Evolutionary conservation across 2,797 vertebrate species (phyloP).

Genomic region (Cheirogaleus major): DNA sequence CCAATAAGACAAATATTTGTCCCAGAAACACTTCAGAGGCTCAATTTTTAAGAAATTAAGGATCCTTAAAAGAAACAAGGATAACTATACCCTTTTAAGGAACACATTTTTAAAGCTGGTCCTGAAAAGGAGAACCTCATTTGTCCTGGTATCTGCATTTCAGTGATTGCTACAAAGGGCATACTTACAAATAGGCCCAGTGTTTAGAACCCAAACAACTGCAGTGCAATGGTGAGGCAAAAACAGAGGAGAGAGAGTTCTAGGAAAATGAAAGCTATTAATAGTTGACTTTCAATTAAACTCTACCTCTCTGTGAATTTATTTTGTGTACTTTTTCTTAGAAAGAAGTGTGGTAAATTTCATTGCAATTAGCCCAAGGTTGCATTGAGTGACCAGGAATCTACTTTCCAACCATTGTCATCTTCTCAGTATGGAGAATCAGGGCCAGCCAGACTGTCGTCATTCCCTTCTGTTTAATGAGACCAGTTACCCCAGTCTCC

Average conservation of each 20-base stretch:
- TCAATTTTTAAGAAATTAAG: neutral
- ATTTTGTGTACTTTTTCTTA: constrained; percentile 27
- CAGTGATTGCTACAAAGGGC: neutral
- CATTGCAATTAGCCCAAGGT: neutral
- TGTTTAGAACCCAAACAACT: neutral
- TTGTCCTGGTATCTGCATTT: neutral
- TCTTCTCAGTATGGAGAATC: neutral
- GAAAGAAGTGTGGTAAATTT: neutral
- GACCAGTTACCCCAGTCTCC: neutral
- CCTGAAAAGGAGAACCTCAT: neutral
- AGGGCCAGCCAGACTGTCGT: neutral
- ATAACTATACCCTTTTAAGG: neutral
- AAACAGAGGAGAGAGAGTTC: neutral
- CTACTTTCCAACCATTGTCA: neutral
- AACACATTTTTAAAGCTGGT: neutral
- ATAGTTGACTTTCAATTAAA: neutral
- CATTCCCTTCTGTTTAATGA: neutral
- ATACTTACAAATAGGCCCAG: neutral
- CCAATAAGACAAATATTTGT: neutral
- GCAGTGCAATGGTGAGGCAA: neutral
- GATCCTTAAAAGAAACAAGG: neutral
- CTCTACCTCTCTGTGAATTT: neutral
- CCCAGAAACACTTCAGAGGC: neutral
- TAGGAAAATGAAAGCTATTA: neutral
- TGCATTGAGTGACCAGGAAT: neutral